Base-by-base conservation (phyloP, 2,888 invertebrate genomes). In the Spodoptera exigua region DNA sequence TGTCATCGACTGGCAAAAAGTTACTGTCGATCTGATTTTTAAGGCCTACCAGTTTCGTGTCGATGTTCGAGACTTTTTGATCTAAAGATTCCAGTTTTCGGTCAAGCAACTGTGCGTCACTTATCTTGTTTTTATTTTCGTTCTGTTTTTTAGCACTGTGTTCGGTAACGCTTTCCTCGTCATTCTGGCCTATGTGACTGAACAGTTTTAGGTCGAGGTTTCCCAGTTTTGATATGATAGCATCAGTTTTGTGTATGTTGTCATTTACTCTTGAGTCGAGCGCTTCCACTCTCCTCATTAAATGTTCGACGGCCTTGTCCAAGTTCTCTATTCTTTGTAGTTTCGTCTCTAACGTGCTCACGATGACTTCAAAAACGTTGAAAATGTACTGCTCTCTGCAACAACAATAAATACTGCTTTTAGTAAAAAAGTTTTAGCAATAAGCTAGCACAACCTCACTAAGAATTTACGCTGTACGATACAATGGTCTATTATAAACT, bases 281-380 rank as follows among this genome's bases (percentile, higher is more conserved):
- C 0, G 96, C 96, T 90, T 98, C 98, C 7, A 98, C 97, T 81
- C 97, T 95, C 74, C 97, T 94, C 97, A 97, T 97, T 59, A 98
- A 91, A 83, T 97, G 97, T 84, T 98, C 98, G 1, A 98, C 97
- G 0, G 98, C 97, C 88, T 97, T 97, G 88, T 98, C 98, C 58
- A 98, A 90, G 86, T 97, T 98, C 83, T 98, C 98, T 84, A 98
- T 97, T 76, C 98, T 95, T 86, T 98, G 97, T 12, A 98, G 93
- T 92, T 98, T 98, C 4, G 97, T 97, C 88, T 98, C 98, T 78
- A 98, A 91, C 21, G 98, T 98, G 78, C 97, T 97, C 61, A 98
- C 97, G 75, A 98, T 97, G 54, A 97, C 97, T 90, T 98, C 98
- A 91, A 98, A 98, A 55, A 98, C 97, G 87, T 97, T 97, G 91